Percentiles rank a stretch among this genome's conserved stretches.
Conservation (phyloP, 2,888 invertebrate genomes). For the Teleiodes luculella region DNA sequence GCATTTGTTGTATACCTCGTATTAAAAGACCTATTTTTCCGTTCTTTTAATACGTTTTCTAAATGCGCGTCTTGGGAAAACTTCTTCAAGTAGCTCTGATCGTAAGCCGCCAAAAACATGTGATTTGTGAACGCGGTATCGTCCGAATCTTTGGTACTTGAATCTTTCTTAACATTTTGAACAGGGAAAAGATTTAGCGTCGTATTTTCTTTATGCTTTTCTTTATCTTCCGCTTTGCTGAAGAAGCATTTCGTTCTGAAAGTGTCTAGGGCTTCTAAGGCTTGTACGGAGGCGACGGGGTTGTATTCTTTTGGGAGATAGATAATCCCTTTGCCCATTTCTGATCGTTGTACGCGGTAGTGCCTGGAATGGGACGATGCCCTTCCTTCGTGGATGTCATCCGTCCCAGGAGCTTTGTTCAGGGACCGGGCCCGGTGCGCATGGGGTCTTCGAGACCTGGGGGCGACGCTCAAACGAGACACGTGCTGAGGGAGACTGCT, state of each 20-base stretch:
- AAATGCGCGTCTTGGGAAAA: slow-evolving; percentile 59
- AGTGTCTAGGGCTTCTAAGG: slow-evolving; percentile 84
- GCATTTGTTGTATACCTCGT: slow-evolving; percentile 69
- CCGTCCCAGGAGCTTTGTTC: too few species aligned
- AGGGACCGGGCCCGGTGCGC: slow-evolving; percentile 54
- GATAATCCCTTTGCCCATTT: slow-evolving; percentile 79
- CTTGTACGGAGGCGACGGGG: slow-evolving; percentile 85
- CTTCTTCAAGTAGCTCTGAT: slow-evolving; percentile 69
- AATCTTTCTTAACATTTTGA: slow-evolving; percentile 36
- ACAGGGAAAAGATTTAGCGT: slow-evolving; percentile 53
- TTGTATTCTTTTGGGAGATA: slow-evolving; percentile 92
- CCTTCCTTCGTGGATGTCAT: slow-evolving; percentile 38
- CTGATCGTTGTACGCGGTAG: slow-evolving; percentile 72
- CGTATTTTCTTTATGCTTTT: slow-evolving; percentile 49
- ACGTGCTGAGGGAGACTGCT: slow-evolving; percentile 65
- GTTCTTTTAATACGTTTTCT: slow-evolving; percentile 60
- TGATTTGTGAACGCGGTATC: slow-evolving; percentile 84
- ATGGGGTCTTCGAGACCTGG: slow-evolving; percentile 53
- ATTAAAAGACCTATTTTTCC: slow-evolving; percentile 64
- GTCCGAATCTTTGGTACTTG: slow-evolving; percentile 42
- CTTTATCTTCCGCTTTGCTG: slow-evolving; percentile 59
- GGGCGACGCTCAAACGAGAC: slow-evolving; percentile 56
- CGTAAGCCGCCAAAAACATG: slow-evolving; percentile 80
- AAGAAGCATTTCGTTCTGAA: slow-evolving; percentile 88
- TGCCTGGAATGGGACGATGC: slow-evolving; percentile 66